Evolutionary conservation across 2,888 invertebrate genomes (phyloP), one percentile per base, ranked within the genome.

Genomic region (Slavum lentiscoides): DNA sequence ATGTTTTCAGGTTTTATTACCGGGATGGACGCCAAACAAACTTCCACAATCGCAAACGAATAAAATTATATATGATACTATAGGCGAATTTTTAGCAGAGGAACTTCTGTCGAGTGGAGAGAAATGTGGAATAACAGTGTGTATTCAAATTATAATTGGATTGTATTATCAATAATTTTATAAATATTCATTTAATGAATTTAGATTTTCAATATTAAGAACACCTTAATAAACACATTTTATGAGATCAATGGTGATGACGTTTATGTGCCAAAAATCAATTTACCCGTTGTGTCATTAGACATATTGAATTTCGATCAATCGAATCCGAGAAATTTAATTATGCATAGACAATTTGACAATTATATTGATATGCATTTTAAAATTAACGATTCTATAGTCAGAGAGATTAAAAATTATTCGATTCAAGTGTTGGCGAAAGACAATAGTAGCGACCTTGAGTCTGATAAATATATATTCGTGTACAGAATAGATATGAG

Each of bases 401-500:
- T n/a, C 5, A 62, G 23, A 49, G 43, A 23, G 11, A 11, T 11
- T 62, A 61, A 13, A 49, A 49, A 62, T 7, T 49, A 49, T 49
- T 13, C 49, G 13, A 49, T 73, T 30, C n/a, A 13, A 7, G 13
- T 73, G 1, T 15, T 49, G 0, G 13, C 23, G 13, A 3, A 43
- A 49, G 61, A 23, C 13, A 1, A 21, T 49, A 17, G 30, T 62
- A 49, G 58, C 30, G 9, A 30, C 30, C 30, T 2, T 30, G 30
- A 30, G 4, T 30, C 4, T 30, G 72, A 82, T 49, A 64, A 37
- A 61, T 15, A 11, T 11, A 43, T 75, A 23, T 43, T 75, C 6
- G 75, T 75, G 21, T 43, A 19, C 39, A 75, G 55, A 75, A 68
- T 75, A 55, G 75, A 75, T 75, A 75, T 75, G 67, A 43, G 19